phyloP scores from a whole-genome alignment of 2,113 vertebrate genomes.

The Hiodon tergisus region DNA sequence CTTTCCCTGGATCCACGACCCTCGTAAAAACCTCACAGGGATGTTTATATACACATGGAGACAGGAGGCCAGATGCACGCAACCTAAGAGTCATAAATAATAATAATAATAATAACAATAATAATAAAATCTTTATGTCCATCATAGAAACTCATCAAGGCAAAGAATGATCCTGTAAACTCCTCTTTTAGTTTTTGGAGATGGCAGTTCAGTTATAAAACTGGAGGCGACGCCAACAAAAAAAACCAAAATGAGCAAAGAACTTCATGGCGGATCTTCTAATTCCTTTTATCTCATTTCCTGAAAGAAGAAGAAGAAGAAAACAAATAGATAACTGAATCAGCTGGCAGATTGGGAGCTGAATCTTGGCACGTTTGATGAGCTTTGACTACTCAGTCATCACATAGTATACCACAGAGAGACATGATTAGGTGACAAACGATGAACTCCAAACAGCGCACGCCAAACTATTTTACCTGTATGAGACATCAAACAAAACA shows the following conservation, averaged over 20 bases:
- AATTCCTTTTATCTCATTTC: slow-evolving; percentile 66
- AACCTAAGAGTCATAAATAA: slow-evolving; percentile 62
- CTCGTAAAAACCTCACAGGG: slow-evolving; percentile 62
- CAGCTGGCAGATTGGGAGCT: background rate
- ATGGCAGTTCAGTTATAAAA: slow-evolving; percentile 15
- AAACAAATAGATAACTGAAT: slow-evolving; percentile 15
- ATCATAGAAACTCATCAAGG: slow-evolving; percentile 46
- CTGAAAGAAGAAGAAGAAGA: slow-evolving; percentile 43
- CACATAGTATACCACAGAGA: background rate
- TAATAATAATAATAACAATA: slow-evolving; percentile 39
- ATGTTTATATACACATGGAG: slow-evolving; percentile 65
- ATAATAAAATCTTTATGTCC: slow-evolving; percentile 43
- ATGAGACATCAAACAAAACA: too few species aligned
- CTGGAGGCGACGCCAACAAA: slow-evolving; percentile 35
- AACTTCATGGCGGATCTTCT: background rate
- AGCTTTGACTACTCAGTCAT: background rate
- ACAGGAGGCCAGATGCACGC: slow-evolving; percentile 36
- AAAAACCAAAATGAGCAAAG: background rate
- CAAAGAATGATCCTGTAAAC: slow-evolving; percentile 32
- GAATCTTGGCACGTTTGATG: background rate
- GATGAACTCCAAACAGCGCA: background rate
- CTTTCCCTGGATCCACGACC: slow-evolving; percentile 57
- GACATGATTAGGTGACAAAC: background rate
- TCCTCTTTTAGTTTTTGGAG: slow-evolving; percentile 20
- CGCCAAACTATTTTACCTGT: background rate